Percentiles rank a stretch among this genome's conserved stretches.
These are phyloP conservation scores for Champsocephalus gunnari DNA, from an alignment of 2,797 vertebrate genomes.

Conservation along the genomic window DNA sequence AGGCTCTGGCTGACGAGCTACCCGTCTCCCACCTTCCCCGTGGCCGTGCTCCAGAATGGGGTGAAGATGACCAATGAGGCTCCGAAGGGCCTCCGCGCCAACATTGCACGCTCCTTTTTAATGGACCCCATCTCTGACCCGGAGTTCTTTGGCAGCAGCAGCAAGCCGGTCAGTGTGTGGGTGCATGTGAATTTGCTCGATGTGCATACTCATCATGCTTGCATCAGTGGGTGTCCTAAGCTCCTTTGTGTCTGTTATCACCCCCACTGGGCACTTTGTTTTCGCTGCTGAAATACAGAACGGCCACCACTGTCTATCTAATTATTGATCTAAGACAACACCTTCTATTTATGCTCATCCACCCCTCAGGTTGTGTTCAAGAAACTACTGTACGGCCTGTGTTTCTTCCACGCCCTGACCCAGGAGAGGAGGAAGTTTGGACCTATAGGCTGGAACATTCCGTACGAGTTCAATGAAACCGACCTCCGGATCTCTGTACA, in stretches of 20 bases:
- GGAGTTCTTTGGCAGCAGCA: conserved; percentile 89
- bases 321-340: conserved; percentile 13
- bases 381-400: conserved; percentile 89
- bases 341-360: conserved; percentile 35
- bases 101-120: conserved; percentile 89
- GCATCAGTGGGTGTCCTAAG: conserved; percentile 17
- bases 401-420: conserved; percentile 91
- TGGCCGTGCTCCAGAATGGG: conserved; percentile 92
- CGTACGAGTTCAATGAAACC: conserved; percentile 92
- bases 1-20: conserved; percentile 94
- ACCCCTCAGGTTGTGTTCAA: conserved; percentile 88
- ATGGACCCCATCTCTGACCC: conserved; percentile 93
- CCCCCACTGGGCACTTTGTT: conserved; percentile 47
- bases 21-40: conserved; percentile 91
- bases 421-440: conserved; percentile 93
- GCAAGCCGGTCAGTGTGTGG: conserved; percentile 84
- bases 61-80: conserved; percentile 96
- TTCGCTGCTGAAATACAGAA: conserved; percentile 29
- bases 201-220: conserved; percentile 26
- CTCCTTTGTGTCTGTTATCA: conserved; percentile 27
- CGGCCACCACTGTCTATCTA: conserved; percentile 14
- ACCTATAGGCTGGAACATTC: conserved; percentile 94
- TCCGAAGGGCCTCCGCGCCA: conserved; percentile 90
- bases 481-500: conserved; percentile 92
- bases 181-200: not conserved